These are phyloP conservation scores for Bicyclus anynana DNA, from an alignment of 1,140 invertebrate species.

Conservation along the genomic window DNA sequence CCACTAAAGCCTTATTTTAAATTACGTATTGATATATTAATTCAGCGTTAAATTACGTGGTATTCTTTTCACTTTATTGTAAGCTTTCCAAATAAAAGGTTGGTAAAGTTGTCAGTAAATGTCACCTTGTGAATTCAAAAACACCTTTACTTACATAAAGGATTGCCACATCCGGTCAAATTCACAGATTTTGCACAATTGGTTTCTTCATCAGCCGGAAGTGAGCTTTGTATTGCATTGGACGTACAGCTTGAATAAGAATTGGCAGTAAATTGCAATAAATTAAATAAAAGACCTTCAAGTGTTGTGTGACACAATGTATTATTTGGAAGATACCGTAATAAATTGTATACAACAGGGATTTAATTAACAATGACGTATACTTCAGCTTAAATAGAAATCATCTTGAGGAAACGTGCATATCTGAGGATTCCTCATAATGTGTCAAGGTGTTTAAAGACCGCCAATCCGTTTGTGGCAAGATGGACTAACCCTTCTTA, in stretches of 20 bases:
- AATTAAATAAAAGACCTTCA: constrained; percentile 8
- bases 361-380: background rate
- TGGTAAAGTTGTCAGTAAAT: too few species aligned
- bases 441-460: too few species aligned
- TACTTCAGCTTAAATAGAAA: background rate
- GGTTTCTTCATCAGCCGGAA: constrained; percentile 13
- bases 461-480: too few species aligned
- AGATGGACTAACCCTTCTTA: too few species aligned
- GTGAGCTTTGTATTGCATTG: constrained; percentile 2
- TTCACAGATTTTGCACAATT: constrained; percentile 32
- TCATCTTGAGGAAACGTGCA: too few species aligned
- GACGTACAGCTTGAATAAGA: background rate
- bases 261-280: constrained; percentile 12
- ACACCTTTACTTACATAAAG: constrained; percentile 15
- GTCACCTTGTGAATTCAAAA: background rate
- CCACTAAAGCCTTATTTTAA: too few species aligned
- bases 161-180: constrained; percentile 30
- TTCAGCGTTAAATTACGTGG: too few species aligned
- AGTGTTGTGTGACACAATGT: background rate
- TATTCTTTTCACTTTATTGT: too few species aligned
- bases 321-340: background rate
- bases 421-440: too few species aligned
- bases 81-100: too few species aligned
- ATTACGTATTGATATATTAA: too few species aligned
- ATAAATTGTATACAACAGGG: background rate